Conservation (phyloP, 1,140 invertebrate species). For the Chironomus striatipennis region DNA sequence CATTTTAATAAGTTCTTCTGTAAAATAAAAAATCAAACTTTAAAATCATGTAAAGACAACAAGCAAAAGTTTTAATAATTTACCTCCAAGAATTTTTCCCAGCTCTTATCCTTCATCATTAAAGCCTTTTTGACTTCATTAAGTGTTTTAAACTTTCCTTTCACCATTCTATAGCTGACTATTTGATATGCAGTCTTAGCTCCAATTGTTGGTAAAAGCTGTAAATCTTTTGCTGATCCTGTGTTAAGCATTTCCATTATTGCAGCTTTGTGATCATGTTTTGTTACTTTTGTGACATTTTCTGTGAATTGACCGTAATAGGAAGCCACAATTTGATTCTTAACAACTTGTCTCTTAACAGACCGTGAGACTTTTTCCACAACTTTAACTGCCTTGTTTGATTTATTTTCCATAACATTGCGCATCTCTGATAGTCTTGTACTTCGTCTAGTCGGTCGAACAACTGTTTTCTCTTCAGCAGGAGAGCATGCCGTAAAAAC, state of each 20-base stretch:
- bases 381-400: not conserved
- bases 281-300: not conserved
- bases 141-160: conserved; percentile 28
- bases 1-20: too few relatives aligned
- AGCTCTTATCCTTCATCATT: conserved; percentile 29
- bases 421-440: conserved; percentile 17
- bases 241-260: conserved; percentile 29
- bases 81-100: conserved; percentile 29
- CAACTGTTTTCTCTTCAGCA: not conserved
- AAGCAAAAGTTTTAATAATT: not conserved
- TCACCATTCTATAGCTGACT: conserved; percentile 27
- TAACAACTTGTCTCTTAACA: not conserved
- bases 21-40: too few relatives aligned
- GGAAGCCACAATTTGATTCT: not conserved
- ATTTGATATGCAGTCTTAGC: conserved; percentile 30
- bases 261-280: conserved; percentile 27
- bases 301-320: not conserved
- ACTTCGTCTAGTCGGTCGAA: conserved; percentile 26
- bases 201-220: conserved; percentile 30
- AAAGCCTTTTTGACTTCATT: conserved; percentile 28
- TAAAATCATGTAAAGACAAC: too few relatives aligned
- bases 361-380: not conserved
- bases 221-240: conserved; percentile 28
- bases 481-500: not conserved
- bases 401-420: conserved; percentile 15